Evolutionary conservation across 2,113 vertebrate genomes (phyloP), one percentile per base, ranked within the genome.

Genomic region (Hydrolagus affinis): DNA sequence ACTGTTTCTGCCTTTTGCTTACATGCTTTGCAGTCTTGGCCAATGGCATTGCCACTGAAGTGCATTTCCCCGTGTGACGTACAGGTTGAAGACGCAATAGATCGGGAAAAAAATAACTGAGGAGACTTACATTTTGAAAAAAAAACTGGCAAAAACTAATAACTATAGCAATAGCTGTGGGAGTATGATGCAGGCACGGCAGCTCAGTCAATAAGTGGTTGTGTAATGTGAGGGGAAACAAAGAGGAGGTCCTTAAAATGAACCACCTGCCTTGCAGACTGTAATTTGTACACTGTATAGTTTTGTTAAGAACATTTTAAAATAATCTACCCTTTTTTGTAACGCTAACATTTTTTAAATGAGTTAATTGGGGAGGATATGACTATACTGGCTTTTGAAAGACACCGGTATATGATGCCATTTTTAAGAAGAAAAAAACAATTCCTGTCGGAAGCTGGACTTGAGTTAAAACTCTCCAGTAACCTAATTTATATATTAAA

Each of bases 211-310:
- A 90, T 91, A 92, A 91, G 94, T 93, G 78, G 93, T 94, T 94
- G 95, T 93, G 93, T 91, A 88, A 89, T 89, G 91, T 90, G 89
- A 95, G 91, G 95, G 94, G 93, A 94, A 90, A 90, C 89, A 91
- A 95, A 83, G 23, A 83, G 62, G 94, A 44, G 94, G 94, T 96
- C 93, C 96, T 96, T 95, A 93, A 95, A 92, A 95, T 88, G 90
- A 95, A 93, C 92, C 93, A 89, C 95, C 95, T 96, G 95, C 94
- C 94, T 90, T 95, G 92, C 94, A 95, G 95, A 96, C 95, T 96
- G 94, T 94, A 95, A 97, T 97, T 96, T 98, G 94, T 98, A 99
- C 96, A 97, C 97, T 98, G 97, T 98, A 98, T 95, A 96, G 94
- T 94, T 95, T 95, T 94, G 91, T 94, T 93, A 91, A 93, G 90